Base-by-base conservation (phyloP, 2,888 invertebrate species). In the Atethmia centrago region DNA sequence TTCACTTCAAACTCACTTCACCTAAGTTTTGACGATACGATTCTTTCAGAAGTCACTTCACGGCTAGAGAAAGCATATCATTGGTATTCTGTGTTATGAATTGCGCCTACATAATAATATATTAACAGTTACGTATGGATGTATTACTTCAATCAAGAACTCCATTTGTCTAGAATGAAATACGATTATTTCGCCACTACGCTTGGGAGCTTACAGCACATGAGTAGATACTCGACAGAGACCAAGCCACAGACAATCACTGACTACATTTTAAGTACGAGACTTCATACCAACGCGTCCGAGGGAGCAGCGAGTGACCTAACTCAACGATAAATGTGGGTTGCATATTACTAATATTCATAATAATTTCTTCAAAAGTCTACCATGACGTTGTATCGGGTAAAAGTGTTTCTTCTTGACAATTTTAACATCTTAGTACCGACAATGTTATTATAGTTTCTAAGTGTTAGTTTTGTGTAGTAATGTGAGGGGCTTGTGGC, bases 131-230 rank as follows among this genome's bases (percentile, higher is more conserved):
- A 66, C 55, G 4, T 63, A 55, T n/a, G 72, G n/a, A 72, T 77
- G 49, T 65, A 71, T 70, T 68, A 61, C 63, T 77, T 74, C 77
- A 84, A 83, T 82, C 59, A 82, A 79, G 68, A 76, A 74, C 49
- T 70, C 71, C 59, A 78, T 74, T 70, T 74, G 74, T 74, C 70
- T 74, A 58, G 64, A 81, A 68, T 82, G 63, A 79, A 71, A 83
- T 70, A 82, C 75, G 76, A 76, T 82, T 74, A 74, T 71, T 78
- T 82, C 67, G 2, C 79, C 70, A 64, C 73, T 65, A 21, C 64
- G 51, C 63, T 56, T 45, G 28, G 58, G 36, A 53, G 59, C n/a
- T n/a, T 61, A 28, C 21, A 14, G 47, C n/a, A 25, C 51, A 58
- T 25, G 78, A 78, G 31, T 74, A 79, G 21, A 47, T 56, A 65